phyloP scores from a whole-genome alignment of 2,888 invertebrate species.

The Zygaena filipendulae region DNA sequence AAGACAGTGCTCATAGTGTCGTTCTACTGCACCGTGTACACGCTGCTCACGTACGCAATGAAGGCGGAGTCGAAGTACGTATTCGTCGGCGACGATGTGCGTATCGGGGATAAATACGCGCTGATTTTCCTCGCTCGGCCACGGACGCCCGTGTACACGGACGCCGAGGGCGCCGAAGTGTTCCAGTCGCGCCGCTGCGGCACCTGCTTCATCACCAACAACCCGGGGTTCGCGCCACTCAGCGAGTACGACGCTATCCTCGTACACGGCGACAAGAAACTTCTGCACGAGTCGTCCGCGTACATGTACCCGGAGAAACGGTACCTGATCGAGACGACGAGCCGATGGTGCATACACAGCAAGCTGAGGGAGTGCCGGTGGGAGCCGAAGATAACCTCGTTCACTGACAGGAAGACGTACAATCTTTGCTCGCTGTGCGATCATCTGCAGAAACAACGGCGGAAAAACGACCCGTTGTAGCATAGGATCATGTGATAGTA shows the following conservation, averaged over 20 bases:
- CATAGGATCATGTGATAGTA: conserved; percentile 22
- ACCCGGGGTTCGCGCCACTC: conserved; percentile 35
- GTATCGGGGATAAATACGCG: conserved; percentile 31
- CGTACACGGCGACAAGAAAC: conserved; percentile 20
- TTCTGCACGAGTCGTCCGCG: conserved; percentile 21
- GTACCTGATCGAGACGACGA: conserved; percentile 28
- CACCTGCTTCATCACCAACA: conserved; percentile 37
- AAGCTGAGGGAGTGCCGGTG: conserved; percentile 25
- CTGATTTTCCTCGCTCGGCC: conserved; percentile 31
- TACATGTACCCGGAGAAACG: conserved; percentile 28
- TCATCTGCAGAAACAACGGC: conserved; percentile 15
- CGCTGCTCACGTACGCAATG: conserved; percentile 25
- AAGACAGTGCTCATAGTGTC: conserved; percentile 26
- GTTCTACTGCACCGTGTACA: conserved; percentile 27
- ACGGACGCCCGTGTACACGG: conserved; percentile 23
- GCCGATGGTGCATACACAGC: conserved; percentile 23
- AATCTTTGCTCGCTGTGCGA: conserved; percentile 26
- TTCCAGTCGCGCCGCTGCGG: conserved; percentile 28
- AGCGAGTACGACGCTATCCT: conserved; percentile 37
- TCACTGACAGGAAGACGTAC: conserved; percentile 19
- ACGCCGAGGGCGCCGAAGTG: conserved; percentile 31
- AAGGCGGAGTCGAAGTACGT: conserved; percentile 22
- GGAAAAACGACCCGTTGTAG: conserved; percentile 9
- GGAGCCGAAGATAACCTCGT: conserved; percentile 29
- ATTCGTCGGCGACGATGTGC: conserved; percentile 31